Evolutionary conservation across 2,113 vertebrate species (phyloP).

Genomic region (Jaculus jaculus): DNA sequence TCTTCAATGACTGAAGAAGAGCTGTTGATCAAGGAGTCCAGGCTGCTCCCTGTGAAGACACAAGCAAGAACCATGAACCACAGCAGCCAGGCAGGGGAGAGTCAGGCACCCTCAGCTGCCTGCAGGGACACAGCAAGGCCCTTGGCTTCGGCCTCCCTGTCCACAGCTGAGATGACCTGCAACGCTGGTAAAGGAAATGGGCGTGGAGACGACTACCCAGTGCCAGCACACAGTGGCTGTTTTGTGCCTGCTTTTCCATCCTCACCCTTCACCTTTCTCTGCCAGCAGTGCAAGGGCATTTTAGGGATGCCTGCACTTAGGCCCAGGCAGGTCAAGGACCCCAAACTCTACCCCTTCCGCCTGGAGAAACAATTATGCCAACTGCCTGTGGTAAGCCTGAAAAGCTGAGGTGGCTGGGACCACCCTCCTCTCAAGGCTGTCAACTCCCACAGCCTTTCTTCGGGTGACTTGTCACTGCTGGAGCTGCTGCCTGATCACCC

Average conservation of each 20-base stretch:
- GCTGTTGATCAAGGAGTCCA: background rate
- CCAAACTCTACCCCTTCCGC: background rate
- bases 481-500: background rate
- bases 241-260: too few relatives aligned
- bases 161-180: background rate
- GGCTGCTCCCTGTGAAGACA: slow-evolving; percentile 42
- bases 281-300: background rate
- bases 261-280: background rate
- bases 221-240: background rate
- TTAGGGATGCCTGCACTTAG: background rate
- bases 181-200: background rate
- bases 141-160: background rate
- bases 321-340: background rate
- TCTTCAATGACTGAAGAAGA: background rate
- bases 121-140: background rate
- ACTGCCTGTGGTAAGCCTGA: too few relatives aligned
- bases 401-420: too few relatives aligned
- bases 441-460: background rate
- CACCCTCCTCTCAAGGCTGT: too few relatives aligned
- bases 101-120: background rate
- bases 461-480: background rate
- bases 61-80: background rate
- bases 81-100: too few relatives aligned
- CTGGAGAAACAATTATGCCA: background rate
- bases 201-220: background rate